Base-by-base conservation (phyloP, 2,113 vertebrate genomes). In the Dromas ardeola region DNA sequence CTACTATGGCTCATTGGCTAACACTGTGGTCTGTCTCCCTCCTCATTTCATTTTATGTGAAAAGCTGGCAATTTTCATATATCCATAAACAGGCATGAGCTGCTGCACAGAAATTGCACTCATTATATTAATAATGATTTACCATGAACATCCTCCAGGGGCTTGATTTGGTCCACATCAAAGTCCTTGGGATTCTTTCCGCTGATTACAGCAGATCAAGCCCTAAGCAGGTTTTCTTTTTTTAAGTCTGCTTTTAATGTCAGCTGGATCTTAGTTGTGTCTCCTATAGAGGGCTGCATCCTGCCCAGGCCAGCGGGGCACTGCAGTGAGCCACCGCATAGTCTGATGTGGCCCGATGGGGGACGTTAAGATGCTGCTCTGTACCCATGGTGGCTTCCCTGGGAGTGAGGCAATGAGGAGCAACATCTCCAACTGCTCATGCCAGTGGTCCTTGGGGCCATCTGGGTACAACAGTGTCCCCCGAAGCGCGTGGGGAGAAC, bases 71-170 rank as follows among this genome's bases (percentile, higher is more conserved):
- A 47, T 97, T 95, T 96, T 95, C 74, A 66, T 88, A 71, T 90
- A 95, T 81, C 95, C 63, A 70, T 96, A 96, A 96, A 96, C 91
- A 95, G 84, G 89, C 86, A 74, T 67, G 87, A 97, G 90, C 94
- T 94, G 71, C 94, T 95, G 93, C 87, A 93, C 94, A 93, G 95
- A 96, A 94, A 95, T 94, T 95, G 89, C 59, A 90, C 87, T 97
- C 95, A 95, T 95, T 96, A 94, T 93, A 96, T 97, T 97, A 97
- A 96, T 96, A 97, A 97, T 97, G 94, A 97, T 97, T 97, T 97
- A 88, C 95, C 85, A 86, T 95, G 94, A 97, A 87, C 4, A 7
- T 95, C 70, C 96, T 97, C 96, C 89, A 77, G 96, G 89, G 96
- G 81, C 93, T 96, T 95, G 97, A 97, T 97, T 96, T 97, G 93